These are phyloP conservation scores for Drosophila subobscura DNA, from an alignment of 1,140 invertebrate genomes.

Conservation along the genomic window DNA sequence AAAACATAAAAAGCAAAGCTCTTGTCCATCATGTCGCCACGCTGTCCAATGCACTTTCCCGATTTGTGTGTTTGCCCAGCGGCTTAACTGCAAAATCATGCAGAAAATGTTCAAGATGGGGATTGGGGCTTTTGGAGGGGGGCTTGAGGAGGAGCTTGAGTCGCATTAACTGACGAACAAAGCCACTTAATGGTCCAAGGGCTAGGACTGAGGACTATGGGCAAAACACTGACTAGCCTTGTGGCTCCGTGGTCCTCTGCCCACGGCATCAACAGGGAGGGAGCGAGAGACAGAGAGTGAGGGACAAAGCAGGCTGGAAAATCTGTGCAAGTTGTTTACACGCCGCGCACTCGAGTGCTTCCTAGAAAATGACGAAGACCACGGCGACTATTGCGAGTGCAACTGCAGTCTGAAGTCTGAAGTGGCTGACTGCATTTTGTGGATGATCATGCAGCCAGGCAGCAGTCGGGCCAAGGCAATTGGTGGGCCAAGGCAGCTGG, in stretches of 20 bases:
- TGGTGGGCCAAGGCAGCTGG: constrained; percentile 24
- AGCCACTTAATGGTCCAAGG: constrained; percentile 69
- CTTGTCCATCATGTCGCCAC: constrained; percentile 36
- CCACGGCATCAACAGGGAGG: constrained; percentile 2
- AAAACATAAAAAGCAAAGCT: constrained; percentile 11
- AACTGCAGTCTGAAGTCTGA: constrained; percentile 54
- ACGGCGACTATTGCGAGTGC: constrained; percentile 33
- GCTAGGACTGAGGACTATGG: not conserved
- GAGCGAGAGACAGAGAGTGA: not conserved
- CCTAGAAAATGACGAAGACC: constrained; percentile 74
- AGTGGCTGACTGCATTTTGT: constrained; percentile 63
- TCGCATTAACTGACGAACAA: constrained; percentile 61
- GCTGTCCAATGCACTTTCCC: constrained; percentile 25
- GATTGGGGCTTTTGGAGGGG: not conserved
- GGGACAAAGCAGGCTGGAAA: constrained; percentile 35
- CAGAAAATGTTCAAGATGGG: constrained; percentile 54
- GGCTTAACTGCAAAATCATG: constrained; percentile 75
- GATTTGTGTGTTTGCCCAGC: constrained; percentile 20
- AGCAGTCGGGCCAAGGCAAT: constrained; percentile 39
- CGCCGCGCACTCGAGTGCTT: constrained; percentile 70
- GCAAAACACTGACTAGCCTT: constrained; percentile 71
- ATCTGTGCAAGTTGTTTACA: constrained; percentile 69
- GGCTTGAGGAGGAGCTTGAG: not conserved
- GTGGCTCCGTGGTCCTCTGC: constrained; percentile 42
- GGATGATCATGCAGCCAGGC: constrained; percentile 69